Evolutionary conservation across 2,797 vertebrate species (phyloP).

Genomic region (Tapirus indicus): DNA sequence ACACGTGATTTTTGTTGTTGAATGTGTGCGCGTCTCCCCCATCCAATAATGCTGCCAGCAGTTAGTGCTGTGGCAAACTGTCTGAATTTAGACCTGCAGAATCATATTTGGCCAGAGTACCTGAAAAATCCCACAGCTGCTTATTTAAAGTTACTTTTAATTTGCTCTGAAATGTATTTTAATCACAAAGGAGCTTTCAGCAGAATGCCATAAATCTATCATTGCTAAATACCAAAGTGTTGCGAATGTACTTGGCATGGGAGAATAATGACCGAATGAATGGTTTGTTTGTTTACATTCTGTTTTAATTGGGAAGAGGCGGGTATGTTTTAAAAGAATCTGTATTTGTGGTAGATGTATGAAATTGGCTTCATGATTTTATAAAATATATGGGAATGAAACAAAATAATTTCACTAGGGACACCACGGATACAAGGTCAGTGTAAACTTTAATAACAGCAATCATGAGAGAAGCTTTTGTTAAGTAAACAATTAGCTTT

Average conservation of each 20-base stretch:
- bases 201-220: not conserved
- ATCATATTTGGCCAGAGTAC: slow-evolving; percentile 2
- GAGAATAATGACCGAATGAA: not conserved
- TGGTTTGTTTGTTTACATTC: not conserved
- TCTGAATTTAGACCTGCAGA: slow-evolving; percentile 63
- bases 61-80: slow-evolving; percentile 26
- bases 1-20: slow-evolving; percentile 48
- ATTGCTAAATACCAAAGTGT: slow-evolving; percentile 22
- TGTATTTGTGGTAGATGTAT: not conserved
- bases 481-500: slow-evolving; percentile 35
- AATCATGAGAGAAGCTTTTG: not conserved
- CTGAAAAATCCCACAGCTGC: slow-evolving; percentile 36
- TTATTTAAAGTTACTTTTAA: slow-evolving; percentile 64
- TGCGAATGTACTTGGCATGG: not conserved
- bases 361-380: not conserved
- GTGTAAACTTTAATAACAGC: not conserved
- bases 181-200: slow-evolving; percentile 48
- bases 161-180: slow-evolving; percentile 53
- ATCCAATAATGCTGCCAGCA: slow-evolving; percentile 53
- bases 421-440: not conserved
- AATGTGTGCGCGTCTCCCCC: slow-evolving; percentile 37
- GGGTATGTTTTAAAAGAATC: slow-evolving; percentile 37
- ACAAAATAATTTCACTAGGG: slow-evolving; percentile 19
- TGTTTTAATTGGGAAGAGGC: slow-evolving; percentile 4
- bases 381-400: slow-evolving; percentile 23